Conservation (phyloP, 2,797 vertebrate species). For the Galago senegalensis region DNA sequence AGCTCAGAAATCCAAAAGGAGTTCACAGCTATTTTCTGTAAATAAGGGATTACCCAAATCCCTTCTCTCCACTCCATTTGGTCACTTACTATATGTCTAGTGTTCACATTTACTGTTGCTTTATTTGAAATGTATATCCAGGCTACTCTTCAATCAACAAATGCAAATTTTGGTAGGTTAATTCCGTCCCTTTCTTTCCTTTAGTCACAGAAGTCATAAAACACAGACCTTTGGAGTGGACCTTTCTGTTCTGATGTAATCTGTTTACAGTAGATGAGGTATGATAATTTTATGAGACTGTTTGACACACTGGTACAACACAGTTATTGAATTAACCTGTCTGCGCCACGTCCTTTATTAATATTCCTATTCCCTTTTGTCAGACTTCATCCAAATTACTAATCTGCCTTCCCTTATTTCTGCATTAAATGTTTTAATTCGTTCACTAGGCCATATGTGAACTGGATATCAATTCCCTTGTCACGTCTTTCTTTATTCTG, state of each 20-base stretch:
- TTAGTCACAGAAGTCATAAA: constrained; percentile 28
- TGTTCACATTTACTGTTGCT: constrained; percentile 14
- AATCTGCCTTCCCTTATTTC: constrained; percentile 23
- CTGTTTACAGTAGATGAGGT: constrained; percentile 12
- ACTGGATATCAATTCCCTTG: constrained; percentile 70
- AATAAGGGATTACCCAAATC: not conserved
- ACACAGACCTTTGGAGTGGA: not conserved
- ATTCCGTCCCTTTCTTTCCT: not conserved
- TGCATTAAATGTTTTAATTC: constrained; percentile 57
- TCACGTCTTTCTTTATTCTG: constrained; percentile 70
- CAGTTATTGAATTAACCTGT: constrained; percentile 36
- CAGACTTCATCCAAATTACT: constrained; percentile 4
- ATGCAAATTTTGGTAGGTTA: not conserved
- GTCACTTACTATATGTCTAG: not conserved
- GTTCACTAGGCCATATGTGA: constrained; percentile 59
- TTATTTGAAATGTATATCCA: not conserved
- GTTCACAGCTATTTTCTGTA: not conserved
- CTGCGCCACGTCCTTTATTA: not conserved
- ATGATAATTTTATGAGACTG: constrained; percentile 22
- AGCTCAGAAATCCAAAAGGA: not conserved
- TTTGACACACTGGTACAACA: not conserved
- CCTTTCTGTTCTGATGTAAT: not conserved
- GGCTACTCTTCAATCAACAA: not conserved
- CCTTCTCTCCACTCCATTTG: not conserved
- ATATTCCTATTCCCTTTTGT: not conserved